Base-by-base conservation (phyloP, 2,797 vertebrate genomes). In the Enteromius viviparus region DNA sequence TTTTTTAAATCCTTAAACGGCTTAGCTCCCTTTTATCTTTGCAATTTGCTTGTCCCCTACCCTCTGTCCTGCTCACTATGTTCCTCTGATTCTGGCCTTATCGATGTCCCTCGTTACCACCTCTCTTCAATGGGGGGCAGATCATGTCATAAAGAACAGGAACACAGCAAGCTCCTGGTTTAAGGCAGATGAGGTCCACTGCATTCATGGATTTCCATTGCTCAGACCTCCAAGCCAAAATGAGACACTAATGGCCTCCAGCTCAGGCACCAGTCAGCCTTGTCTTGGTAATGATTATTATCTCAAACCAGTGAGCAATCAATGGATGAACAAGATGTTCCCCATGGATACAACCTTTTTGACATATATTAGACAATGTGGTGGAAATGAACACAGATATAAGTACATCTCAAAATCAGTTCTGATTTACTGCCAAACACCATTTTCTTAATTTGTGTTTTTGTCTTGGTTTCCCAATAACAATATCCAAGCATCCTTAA, bases 181-280 rank as follows among this genome's bases (percentile, higher is more conserved):
- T 90, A 87, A 89, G 90, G 89, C 90, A 87, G 89, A 86, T 91
- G 91, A 90, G 89, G 86, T 68, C 78, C 84, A 85, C 82, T 87
- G 90, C 89, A 91, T 92, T 85, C 80, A 85, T 78, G 58, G 82
- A 86, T 89, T 85, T 84, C 58, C 76, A 81, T 66, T 87, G 85
- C 84, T 78, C 84, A 86, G 76, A 81, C 85, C 69, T 34, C 62
- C 85, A 87, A 78, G 84, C 84, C 84, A 72, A 58, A 58, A 51
- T 75, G 78, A 66, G 79, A 71, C 83, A 84, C 84, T 71, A 72
- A 85, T 84, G 81, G 66, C 77, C 85, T 81, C 88, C 78, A 60
- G 66, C 76, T 75, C 47, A 23, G 66, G 9, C 76, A 85, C 78
- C 71, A 72, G 53, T 82, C 80, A 72, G 49, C 66, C 45, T 76